These are phyloP conservation scores for Pardalotus punctatus DNA, from an alignment of 2,113 vertebrate species.

Conservation along the genomic window DNA sequence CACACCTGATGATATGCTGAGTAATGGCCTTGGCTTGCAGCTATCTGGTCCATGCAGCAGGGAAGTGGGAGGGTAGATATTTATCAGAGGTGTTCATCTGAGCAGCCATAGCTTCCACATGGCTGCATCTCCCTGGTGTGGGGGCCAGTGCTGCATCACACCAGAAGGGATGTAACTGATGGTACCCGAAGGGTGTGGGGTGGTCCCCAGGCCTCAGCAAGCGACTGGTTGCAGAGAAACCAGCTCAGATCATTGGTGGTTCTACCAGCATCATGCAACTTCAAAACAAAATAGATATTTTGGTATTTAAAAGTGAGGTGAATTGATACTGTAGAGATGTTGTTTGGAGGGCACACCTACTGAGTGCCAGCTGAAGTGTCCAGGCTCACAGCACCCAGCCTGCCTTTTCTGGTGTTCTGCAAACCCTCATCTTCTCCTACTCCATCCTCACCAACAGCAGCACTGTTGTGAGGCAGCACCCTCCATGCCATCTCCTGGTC, in stretches of 20 bases:
- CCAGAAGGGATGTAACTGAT: neutral
- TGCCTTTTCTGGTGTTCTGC: neutral
- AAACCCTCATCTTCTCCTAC: neutral
- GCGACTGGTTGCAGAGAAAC: neutral
- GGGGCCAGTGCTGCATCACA: neutral
- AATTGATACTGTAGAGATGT: neutral
- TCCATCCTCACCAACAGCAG: rapidly evolving
- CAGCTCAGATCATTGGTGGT: neutral
- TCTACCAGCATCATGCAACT: neutral
- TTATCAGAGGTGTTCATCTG: neutral
- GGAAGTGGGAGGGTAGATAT: slow-evolving; percentile 1
- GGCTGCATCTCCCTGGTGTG: neutral
- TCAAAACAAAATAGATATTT: neutral
- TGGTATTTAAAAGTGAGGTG: neutral
- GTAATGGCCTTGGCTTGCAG: slow-evolving; percentile 49
- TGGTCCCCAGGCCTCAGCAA: neutral
- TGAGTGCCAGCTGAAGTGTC: neutral
- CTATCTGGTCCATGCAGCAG: slow-evolving; percentile 38
- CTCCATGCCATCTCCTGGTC: neutral
- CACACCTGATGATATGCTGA: slow-evolving; percentile 60
- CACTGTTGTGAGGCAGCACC: neutral
- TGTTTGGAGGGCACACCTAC: neutral
- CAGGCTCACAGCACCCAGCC: neutral
- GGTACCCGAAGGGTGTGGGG: neutral
- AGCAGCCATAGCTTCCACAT: neutral